Evolutionary conservation across 2,888 invertebrate genomes (phyloP), one percentile per base, ranked within the genome.

Genomic region (Dasysyrphus albostriatus): DNA sequence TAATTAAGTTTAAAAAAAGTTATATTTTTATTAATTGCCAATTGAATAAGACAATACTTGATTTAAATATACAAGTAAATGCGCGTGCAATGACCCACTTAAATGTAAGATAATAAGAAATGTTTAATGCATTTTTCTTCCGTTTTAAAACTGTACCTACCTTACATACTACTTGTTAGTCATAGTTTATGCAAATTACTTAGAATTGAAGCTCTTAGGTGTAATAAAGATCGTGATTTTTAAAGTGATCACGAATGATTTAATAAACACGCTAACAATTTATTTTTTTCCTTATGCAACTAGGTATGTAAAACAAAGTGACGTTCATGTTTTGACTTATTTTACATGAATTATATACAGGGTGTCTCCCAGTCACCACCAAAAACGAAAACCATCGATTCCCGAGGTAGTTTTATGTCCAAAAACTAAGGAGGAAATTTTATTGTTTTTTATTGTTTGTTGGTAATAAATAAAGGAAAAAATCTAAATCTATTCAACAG

Each of bases 151-250:
- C 39, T 24, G 39, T 61, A 42, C 24, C 8, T 61, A 42, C 24
- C 8, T 61, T 3, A 42, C 19, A 61, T 42, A 1, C 8, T 61
- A 42, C 14, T 24, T n/a, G n/a, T n/a, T 19, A 42, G 24, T 24
- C 24, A 24, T 42, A 47, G 29, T 32, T 65, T 44, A 65, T 47
- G 63, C 39, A 42, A 61, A 61, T 32, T 47, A 44, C 16, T n/a
- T 0, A 24, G 32, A 32, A 65, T 16, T 10, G 7, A 44, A 47
- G 16, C n/a, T 44, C n/a, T 44, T 47, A 65, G 12, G 47, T 65
- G 65, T 19, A 16, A 34, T 49, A 47, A 65, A 65, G 32, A 49
- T 49, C 65, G 65, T 65, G 47, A 65, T 34, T 19, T n/a, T n/a
- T 0, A 47, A 49, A 19, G 19, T 34, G 47, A 47, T 65, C 65